Percentiles rank a stretch among this genome's conserved stretches.
These are phyloP conservation scores for Callitettix versicolor DNA, from an alignment of 1,140 invertebrate genomes.

Conservation along the genomic window DNA sequence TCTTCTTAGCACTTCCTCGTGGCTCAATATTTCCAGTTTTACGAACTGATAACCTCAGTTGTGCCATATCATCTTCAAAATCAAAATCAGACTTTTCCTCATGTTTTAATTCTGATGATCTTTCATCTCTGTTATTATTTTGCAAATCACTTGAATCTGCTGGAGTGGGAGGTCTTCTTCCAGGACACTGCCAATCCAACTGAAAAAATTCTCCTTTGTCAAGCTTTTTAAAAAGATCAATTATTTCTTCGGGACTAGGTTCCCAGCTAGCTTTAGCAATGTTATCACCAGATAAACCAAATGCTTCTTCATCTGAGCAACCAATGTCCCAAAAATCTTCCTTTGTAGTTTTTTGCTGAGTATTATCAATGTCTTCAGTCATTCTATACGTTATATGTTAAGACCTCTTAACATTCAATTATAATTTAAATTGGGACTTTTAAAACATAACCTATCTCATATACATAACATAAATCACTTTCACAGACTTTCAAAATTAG, in stretches of 20 bases:
- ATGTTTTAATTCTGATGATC: constrained; percentile 16
- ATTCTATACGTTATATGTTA: too few species aligned
- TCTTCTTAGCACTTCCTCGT: constrained; percentile 35
- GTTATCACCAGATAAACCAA: constrained; percentile 21
- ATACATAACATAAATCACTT: too few species aligned
- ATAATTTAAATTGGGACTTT: too few species aligned
- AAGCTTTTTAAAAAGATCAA: constrained; percentile 27
- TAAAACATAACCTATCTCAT: too few species aligned
- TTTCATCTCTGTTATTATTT: constrained; percentile 12
- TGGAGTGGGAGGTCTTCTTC: constrained; percentile 30
- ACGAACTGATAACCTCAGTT: constrained; percentile 21
- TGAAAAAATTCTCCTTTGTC: constrained; percentile 26
- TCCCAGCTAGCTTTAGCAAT: constrained; percentile 20
- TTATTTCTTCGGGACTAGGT: constrained; percentile 28
- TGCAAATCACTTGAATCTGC: constrained; percentile 16
- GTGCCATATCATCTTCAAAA: constrained; percentile 32
- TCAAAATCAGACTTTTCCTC: constrained; percentile 33
- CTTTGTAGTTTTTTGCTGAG: too few species aligned
- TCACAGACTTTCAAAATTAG: too few species aligned
- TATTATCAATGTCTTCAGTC: too few species aligned
- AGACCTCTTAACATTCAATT: too few species aligned
- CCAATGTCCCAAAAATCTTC: constrained; percentile 21
- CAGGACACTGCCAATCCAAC: constrained; percentile 33
- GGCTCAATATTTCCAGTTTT: constrained; percentile 20
- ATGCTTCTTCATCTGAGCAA: constrained; percentile 30